A percentile compares a stretch with the other conserved stretches of the same genome.
Conservation (phyloP, 2,113 vertebrate species). For the Leucoraja erinaceus region DNA sequence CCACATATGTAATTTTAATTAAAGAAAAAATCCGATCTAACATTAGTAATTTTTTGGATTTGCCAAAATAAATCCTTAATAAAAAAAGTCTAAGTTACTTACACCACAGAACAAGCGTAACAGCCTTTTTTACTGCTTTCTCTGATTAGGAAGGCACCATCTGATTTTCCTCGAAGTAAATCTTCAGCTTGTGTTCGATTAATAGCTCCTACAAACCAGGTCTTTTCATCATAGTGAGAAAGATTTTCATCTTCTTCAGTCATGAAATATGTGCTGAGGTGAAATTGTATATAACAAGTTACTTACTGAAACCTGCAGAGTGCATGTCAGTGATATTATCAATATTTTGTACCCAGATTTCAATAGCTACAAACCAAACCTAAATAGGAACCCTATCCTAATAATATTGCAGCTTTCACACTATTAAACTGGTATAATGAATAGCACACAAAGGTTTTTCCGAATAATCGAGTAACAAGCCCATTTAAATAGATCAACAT, state of each 20-base stretch:
- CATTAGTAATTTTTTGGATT: not conserved
- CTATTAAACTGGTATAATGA: not conserved
- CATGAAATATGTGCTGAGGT: slow-evolving; percentile 72
- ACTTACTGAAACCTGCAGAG: not conserved
- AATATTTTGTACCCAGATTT: not conserved
- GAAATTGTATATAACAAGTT: slow-evolving; percentile 39
- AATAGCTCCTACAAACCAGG: slow-evolving; percentile 91
- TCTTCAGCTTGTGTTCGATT: slow-evolving; percentile 87
- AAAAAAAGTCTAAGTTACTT: slow-evolving; percentile 53
- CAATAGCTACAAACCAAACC: not conserved
- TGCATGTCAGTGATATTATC: not conserved
- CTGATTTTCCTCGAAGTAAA: slow-evolving; percentile 79
- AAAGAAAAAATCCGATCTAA: not conserved
- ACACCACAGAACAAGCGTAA: slow-evolving; percentile 97
- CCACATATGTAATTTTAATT: not conserved
- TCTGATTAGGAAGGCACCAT: slow-evolving; percentile 89
- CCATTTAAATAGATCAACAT: not conserved
- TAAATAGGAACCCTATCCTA: too few relatives aligned
- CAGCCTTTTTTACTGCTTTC: slow-evolving; percentile 95
- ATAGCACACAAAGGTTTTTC: too few relatives aligned
- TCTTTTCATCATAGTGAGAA: slow-evolving; percentile 85
- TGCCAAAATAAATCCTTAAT: not conserved
- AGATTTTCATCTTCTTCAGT: slow-evolving; percentile 82
- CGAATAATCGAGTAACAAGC: not conserved
- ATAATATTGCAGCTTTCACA: too few relatives aligned